Base-by-base conservation (phyloP, 2,113 vertebrate species). In the Pseudopipra pipra region DNA sequence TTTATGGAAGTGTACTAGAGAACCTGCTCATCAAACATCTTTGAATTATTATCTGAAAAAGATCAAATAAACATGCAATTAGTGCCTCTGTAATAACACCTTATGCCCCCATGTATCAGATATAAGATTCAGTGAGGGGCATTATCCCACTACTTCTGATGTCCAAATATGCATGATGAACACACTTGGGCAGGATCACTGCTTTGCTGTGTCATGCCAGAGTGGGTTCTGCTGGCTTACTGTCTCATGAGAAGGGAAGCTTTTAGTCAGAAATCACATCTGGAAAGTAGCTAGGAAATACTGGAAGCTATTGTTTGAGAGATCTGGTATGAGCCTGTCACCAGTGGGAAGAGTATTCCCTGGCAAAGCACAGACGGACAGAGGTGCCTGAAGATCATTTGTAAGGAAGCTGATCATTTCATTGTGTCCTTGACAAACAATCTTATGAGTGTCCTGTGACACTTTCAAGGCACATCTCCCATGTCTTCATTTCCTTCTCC, bases 361-460 rank as follows among this genome's bases (percentile, higher is more conserved):
- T 14, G 35, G 20, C 8, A 67, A 77, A 89, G 46, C 51, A 43
- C 0, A 1, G 58, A 7, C 0, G 35, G 39, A 21, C 14, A 68
- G 62, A 39, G 8, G 2, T 9, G 35, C 14, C 11, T 9, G 39
- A 47, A 61, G 37, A 44, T n/a, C 28, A 15, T 31, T 62, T 54
- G 31, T 44, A 62, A 76, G 75, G 58, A 80, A 70, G 14, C 2
- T n/a, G 35, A 14, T 52, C 0, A n/a, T 61, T 68, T 52, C 12
- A 1, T 8, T 22, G 54, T 18, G 35, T 49, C 28, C 47, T 46
- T 43, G 47, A 54, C 27, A 46, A 74, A 25, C 24, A 44, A n/a
- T 33, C 35, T 65, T 25, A 54, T 28, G 0, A 43, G 21, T 9
- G 46, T 11, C 24, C 28, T 0, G 1, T 2, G 6, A 22, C 51